phyloP scores from a whole-genome alignment of 2,113 vertebrate species.

The Calcarius ornatus region DNA sequence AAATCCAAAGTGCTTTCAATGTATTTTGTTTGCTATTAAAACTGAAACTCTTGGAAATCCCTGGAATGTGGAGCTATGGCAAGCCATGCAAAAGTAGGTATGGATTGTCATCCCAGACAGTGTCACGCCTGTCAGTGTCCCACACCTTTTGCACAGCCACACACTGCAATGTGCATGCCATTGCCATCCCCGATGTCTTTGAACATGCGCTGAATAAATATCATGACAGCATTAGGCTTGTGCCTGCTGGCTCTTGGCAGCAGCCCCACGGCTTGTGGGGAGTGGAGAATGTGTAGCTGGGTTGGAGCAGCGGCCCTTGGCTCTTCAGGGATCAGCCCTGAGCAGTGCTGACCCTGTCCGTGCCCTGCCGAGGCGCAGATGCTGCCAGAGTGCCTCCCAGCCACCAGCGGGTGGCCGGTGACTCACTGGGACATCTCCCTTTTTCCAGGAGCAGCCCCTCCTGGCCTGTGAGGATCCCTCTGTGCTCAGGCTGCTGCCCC shows the following conservation, averaged over 20 bases:
- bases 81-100: background rate
- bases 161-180: background rate
- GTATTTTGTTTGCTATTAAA: background rate
- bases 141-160: background rate
- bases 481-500: background rate
- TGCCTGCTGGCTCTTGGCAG: background rate
- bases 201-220: background rate
- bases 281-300: background rate
- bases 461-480: background rate
- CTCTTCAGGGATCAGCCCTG: background rate
- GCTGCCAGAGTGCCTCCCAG: constrained; percentile 12
- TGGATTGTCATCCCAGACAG: background rate
- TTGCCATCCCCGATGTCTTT: accelerated
- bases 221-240: background rate
- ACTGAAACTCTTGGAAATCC: background rate
- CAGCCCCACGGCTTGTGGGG: background rate
- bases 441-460: background rate
- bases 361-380: background rate
- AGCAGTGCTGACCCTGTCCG: background rate
- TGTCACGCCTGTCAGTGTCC: background rate
- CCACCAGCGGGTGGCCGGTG: background rate
- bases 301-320: background rate
- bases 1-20: background rate
- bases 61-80: background rate
- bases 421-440: background rate